Evolutionary conservation across 1,140 invertebrate genomes (phyloP).

Genomic region (Paralvinella palmiformis): DNA sequence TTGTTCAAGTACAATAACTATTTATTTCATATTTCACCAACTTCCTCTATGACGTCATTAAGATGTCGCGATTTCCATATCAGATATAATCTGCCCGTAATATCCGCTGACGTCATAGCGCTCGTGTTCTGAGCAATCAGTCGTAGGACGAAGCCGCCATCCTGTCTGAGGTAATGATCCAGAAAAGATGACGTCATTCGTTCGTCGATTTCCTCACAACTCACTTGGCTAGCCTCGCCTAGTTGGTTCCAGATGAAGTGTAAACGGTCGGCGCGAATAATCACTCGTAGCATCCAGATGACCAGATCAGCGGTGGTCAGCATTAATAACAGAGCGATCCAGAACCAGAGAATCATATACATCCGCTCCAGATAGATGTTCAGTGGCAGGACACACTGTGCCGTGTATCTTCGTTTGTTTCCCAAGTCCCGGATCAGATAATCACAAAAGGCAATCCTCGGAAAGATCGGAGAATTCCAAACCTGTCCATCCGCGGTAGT

Average conservation of each 20-base stretch:
- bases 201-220: background rate
- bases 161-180: conserved; percentile 21
- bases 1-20: too few relatives aligned
- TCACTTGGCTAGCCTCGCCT: background rate
- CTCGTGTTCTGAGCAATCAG: conserved; percentile 37
- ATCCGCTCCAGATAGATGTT: conserved; percentile 46
- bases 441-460: conserved; percentile 56
- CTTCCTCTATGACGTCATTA: too few relatives aligned
- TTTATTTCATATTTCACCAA: too few relatives aligned
- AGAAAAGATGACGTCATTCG: conserved; percentile 1
- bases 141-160: conserved; percentile 25
- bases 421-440: conserved; percentile 53
- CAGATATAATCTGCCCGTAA: too few relatives aligned
- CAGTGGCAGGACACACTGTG: conserved; percentile 32
- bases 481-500: too few relatives aligned
- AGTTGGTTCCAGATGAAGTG: conserved; percentile 19
- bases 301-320: conserved; percentile 13
- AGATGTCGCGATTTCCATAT: too few relatives aligned
- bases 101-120: conserved; percentile 37
- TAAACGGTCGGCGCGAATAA: conserved; percentile 31
- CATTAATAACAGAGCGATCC: conserved; percentile 32
- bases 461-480: conserved; percentile 45
- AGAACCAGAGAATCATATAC: conserved; percentile 46
- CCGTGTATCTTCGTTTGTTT: conserved; percentile 44
- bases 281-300: conserved; percentile 15